Evolutionary conservation across 2,888 invertebrate species (phyloP), one percentile per base, ranked within the genome.

Genomic region (Gandaritis pyraliata): DNA sequence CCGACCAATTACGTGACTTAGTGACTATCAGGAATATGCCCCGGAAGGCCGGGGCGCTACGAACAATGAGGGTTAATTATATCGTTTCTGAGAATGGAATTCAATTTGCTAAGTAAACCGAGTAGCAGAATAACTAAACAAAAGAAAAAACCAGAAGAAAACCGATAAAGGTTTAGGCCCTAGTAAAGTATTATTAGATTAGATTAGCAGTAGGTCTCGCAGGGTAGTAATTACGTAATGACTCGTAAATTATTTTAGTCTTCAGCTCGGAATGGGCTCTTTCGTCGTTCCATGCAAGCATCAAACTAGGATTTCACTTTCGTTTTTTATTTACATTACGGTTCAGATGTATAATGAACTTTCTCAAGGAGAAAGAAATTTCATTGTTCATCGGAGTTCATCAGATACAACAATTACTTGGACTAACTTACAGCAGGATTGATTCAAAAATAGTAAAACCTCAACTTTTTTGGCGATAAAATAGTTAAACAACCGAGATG

Each of bases 1-100:
- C 85, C 85, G 80, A 71, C 74, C 86, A 85, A 86, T 87, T 84
- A 86, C 85, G 84, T 84, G 85, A 82, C 82, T 82, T 82, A 79
- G 80, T 68, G 81, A 81, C 75, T 78, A 74, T 77, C 75, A 72
- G 75, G 77, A 77, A 74, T 74, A 78, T 74, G 73, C 72, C 62
- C 57, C 66, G 66, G 51, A 54, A 53, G 50, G 52, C 48, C 52
- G 61, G 57, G 64, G 58, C 58, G 66, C 65, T 55, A 58, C 66
- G 48, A 66, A 71, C 71, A 71, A 71, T 71, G 64, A 53, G 65
- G 65, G 69, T 74, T 77, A 80, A 80, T 80, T 78, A 80, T 75
- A 70, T 68, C 68, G 69, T 69, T 74, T 73, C 69, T 72, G 65
- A 64, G 70, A 71, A 66, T 58, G 61, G 64, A 53, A 65, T 66